phyloP scores from a whole-genome alignment of 2,888 invertebrate genomes.

The Orchesella flavescens region DNA sequence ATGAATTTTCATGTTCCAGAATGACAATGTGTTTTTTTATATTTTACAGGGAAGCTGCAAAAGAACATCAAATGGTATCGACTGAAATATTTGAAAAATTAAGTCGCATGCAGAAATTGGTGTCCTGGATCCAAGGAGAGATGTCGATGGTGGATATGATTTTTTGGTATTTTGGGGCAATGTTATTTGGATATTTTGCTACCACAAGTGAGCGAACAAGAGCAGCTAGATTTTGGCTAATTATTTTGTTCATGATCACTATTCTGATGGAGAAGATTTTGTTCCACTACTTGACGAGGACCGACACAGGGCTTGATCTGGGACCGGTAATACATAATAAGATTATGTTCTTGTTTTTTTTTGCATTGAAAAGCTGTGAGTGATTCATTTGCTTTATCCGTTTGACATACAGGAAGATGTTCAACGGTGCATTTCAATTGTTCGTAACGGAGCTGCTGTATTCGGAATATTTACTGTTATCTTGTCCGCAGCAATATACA shows the following conservation, averaged over 20 bases:
- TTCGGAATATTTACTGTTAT: slow-evolving; percentile 74
- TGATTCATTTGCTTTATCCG: too few species aligned
- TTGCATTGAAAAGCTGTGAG: too few species aligned
- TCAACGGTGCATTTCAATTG: slow-evolving; percentile 75
- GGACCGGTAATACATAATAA: slow-evolving; percentile 61
- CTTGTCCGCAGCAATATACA: slow-evolving; percentile 74
- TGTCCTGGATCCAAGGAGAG: slow-evolving; percentile 79
- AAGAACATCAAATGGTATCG: slow-evolving; percentile 78
- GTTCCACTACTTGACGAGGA: slow-evolving; percentile 65
- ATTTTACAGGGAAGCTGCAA: slow-evolving; percentile 75
- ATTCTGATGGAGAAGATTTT: slow-evolving; percentile 71
- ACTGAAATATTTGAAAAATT: slow-evolving; percentile 78
- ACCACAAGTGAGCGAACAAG: slow-evolving; percentile 78
- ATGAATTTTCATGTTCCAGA: neutral
- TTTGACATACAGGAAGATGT: slow-evolving; percentile 74
- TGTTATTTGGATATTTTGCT: slow-evolving; percentile 77
- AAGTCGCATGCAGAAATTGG: slow-evolving; percentile 76
- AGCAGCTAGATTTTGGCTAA: slow-evolving; percentile 78
- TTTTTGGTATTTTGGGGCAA: slow-evolving; percentile 77
- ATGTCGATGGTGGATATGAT: slow-evolving; percentile 80
- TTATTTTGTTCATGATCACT: slow-evolving; percentile 77
- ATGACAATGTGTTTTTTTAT: neutral
- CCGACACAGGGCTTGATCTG: slow-evolving; percentile 24
- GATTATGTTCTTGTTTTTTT: too few species aligned
- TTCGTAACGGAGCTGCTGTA: slow-evolving; percentile 75